These are phyloP conservation scores for Tinea trinotella DNA, from an alignment of 2,888 invertebrate genomes.

Conservation along the genomic window DNA sequence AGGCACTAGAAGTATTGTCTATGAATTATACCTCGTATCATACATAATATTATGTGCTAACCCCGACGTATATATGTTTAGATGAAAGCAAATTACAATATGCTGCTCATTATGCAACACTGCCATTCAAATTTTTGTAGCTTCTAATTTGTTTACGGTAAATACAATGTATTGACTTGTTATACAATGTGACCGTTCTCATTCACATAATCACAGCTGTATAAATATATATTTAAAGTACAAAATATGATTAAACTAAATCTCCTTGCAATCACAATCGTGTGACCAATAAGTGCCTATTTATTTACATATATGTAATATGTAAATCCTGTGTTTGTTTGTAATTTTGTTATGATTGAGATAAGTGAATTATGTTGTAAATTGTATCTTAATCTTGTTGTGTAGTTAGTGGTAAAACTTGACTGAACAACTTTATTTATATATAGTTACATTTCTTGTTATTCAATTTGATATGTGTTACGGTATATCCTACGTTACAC, in stretches of 20 bases:
- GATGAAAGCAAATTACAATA: not conserved
- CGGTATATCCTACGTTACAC: too few relatives aligned
- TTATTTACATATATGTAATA: too few relatives aligned
- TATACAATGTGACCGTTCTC: not conserved
- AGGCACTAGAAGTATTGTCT: too few relatives aligned
- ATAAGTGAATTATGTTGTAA: not conserved
- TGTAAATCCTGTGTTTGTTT: not conserved
- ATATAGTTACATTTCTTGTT: too few relatives aligned
- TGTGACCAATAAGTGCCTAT: slow-evolving; percentile 1
- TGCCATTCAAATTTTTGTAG: not conserved
- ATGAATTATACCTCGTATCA: too few relatives aligned
- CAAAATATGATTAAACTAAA: not conserved
- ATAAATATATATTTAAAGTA: not conserved
- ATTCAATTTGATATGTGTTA: too few relatives aligned
- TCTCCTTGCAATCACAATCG: not conserved
- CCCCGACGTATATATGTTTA: too few relatives aligned
- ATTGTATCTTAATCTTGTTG: not conserved
- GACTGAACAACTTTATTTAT: slow-evolving; percentile 13
- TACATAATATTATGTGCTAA: too few relatives aligned
- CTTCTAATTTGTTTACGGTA: not conserved
- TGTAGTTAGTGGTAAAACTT: slow-evolving; percentile 13
- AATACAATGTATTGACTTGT: too few relatives aligned
- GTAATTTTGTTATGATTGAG: slow-evolving; percentile 8
- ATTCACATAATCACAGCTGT: not conserved
- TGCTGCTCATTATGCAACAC: slow-evolving; percentile 4